phyloP scores from a whole-genome alignment of 1,140 invertebrate species.

The Melanaphis sacchari region DNA sequence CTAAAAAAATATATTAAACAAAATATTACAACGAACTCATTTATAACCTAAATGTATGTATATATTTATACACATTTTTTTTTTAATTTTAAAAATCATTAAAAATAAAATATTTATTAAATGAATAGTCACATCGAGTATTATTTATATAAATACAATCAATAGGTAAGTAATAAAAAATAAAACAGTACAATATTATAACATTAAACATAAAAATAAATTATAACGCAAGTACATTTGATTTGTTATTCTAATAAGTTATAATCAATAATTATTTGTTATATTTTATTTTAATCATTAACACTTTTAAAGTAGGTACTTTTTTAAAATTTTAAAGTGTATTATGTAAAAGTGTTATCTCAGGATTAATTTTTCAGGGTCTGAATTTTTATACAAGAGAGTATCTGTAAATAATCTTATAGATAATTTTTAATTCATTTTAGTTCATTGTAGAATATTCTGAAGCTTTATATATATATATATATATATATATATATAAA shows the following conservation, averaged over 20 bases:
- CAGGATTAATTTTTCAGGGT: neutral
- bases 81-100: neutral
- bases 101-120: neutral
- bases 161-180: too few relatives aligned
- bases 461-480: neutral
- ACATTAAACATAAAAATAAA: neutral
- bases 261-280: neutral
- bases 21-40: neutral
- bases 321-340: neutral
- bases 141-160: neutral
- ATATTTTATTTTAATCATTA: neutral
- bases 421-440: constrained; percentile 17
- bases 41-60: neutral
- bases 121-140: neutral
- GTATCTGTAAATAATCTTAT: constrained; percentile 2
- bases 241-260: neutral
- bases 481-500: neutral
- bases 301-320: neutral
- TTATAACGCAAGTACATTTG: neutral
- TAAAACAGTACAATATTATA: neutral
- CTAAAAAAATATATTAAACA: neutral
- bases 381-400: neutral
- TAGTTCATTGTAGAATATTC: neutral
- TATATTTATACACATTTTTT: too few relatives aligned
- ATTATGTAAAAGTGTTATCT: neutral